Conservation (phyloP, 2,113 vertebrate genomes). For the Propithecus coquereli region DNA sequence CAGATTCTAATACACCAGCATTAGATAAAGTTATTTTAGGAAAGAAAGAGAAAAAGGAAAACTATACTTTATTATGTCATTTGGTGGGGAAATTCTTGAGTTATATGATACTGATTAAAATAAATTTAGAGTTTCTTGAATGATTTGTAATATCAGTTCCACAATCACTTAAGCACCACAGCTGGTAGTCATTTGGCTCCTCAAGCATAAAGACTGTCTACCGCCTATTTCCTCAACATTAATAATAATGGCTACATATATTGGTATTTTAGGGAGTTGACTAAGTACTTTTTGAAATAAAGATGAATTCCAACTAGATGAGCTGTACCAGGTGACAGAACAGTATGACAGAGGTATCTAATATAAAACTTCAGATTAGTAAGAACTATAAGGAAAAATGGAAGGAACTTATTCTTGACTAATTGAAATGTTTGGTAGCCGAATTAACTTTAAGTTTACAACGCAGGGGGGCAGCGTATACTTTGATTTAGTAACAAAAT, state of each 20-base stretch:
- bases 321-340: neutral
- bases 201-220: neutral
- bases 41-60: conserved; percentile 5
- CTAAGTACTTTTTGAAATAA: conserved; percentile 36
- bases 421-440: neutral
- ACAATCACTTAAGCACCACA: neutral
- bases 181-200: neutral
- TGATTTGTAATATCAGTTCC: conserved; percentile 16
- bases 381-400: neutral
- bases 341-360: neutral
- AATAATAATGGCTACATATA: neutral
- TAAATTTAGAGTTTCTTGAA: conserved; percentile 22
- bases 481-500: conserved; percentile 9
- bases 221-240: neutral
- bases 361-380: neutral
- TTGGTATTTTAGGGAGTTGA: neutral
- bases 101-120: neutral
- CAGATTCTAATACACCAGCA: neutral
- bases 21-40: neutral
- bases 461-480: neutral
- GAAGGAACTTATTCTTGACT: neutral
- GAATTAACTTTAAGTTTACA: neutral
- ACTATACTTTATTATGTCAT: neutral
- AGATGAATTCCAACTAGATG: neutral
- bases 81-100: neutral